phyloP scores from a whole-genome alignment of 2,113 vertebrate species.

The Asarcornis scutulata region DNA sequence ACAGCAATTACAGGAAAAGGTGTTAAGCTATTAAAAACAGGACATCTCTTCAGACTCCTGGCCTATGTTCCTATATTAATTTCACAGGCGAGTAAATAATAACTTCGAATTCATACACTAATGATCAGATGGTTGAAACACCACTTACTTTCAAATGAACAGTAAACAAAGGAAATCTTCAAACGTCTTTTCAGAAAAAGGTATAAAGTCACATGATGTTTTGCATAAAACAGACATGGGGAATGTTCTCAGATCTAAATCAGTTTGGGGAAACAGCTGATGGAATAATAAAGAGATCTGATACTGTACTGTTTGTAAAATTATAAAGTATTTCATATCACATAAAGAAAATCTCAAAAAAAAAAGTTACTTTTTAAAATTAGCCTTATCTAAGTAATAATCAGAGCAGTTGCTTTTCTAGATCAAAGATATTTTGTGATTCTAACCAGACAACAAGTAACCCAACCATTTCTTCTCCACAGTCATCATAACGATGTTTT shows the following conservation, averaged over 20 bases:
- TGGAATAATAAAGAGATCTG: neutral
- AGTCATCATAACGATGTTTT: neutral
- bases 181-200: neutral
- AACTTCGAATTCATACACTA: neutral
- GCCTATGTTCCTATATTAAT: neutral
- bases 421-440: neutral
- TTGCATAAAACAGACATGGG: neutral
- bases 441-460: neutral
- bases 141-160: neutral
- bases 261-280: neutral
- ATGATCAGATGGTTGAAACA: neutral
- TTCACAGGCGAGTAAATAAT: neutral
- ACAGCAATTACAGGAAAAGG: neutral
- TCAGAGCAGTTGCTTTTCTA: neutral
- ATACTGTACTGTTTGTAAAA: neutral
- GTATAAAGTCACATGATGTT: neutral
- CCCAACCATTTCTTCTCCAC: neutral
- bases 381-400: neutral
- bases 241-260: neutral
- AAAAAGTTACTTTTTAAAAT: neutral
- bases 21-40: neutral
- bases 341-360: neutral
- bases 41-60: neutral
- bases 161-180: neutral
- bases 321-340: neutral